Base-by-base conservation (phyloP, 2,797 vertebrate species). In the Crenuchus spilurus region DNA sequence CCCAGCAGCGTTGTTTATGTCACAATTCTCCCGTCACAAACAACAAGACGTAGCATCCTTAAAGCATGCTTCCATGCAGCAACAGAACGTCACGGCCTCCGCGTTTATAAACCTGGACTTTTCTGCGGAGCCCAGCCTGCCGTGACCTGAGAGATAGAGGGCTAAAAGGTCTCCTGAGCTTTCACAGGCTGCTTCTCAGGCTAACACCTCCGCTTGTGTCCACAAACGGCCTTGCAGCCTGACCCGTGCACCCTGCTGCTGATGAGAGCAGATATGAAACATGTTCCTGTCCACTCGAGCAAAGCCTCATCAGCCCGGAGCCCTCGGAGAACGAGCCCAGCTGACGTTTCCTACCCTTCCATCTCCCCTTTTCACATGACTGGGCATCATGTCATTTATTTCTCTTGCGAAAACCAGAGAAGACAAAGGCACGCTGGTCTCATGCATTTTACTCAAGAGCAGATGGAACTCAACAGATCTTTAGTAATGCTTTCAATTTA, bases 201-300 rank as follows among this genome's bases (percentile, higher is more conserved):
- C 37, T 60, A 67, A 26, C 63, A 48, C 51, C 44, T 41, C 64
- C 33, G 42, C 46, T 41, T 33, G 37, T 39, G 63, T 67, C 63
- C 42, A 26, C 24, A 39, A 33, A 41, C 54, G 35, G 24, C 63
- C 42, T 28, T 8, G n/a, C 44, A 9, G 28, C 10, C 54, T 52
- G 64, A 68, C 64, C 55, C 58, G 16, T 14, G 52, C 20, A 33
- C 31, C 2, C 41, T 78, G 13, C 33, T 55, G 57, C 42, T 70
- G 55, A 69, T 78, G 48, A 77, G 63, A 72, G 44, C 69, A 68
- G 24, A 73, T 67, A 20, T 63, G 41, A 76, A 63, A 55, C 35
- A 65, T 73, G 31, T 60, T 18, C 37, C 44, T 57, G 64, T 72
- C 44, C 71, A 44, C 35, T 60, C 24, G 51, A 58, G 65, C 44